phyloP scores from a whole-genome alignment of 2,797 vertebrate species.

The Fistularia tabacaria region DNA sequence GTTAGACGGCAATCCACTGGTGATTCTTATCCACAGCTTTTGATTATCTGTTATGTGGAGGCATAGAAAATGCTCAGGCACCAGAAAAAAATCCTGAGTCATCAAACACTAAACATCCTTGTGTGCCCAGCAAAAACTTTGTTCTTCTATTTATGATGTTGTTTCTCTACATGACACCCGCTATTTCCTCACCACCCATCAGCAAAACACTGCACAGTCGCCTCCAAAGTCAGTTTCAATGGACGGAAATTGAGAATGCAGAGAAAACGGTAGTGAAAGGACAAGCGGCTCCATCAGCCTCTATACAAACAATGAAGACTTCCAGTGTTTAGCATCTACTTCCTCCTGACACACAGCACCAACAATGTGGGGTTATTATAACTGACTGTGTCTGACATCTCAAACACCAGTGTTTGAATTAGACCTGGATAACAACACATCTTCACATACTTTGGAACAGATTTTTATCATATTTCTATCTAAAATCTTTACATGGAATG shows the following conservation, averaged over 20 bases:
- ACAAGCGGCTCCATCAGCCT: constrained; percentile 65
- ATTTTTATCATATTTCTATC: too few relatives aligned
- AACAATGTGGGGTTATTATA: constrained; percentile 49
- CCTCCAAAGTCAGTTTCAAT: constrained; percentile 59
- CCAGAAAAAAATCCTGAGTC: not conserved
- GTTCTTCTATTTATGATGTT: constrained; percentile 44
- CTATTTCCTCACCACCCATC: constrained; percentile 44
- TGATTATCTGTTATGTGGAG: constrained; percentile 47
- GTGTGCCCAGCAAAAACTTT: constrained; percentile 30
- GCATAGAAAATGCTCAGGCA: constrained; percentile 21
- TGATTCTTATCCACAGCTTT: constrained; percentile 15
- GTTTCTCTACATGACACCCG: constrained; percentile 41
- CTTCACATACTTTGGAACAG: too few relatives aligned
- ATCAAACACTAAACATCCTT: not conserved
- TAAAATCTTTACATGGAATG: too few relatives aligned
- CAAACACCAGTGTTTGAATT: not conserved
- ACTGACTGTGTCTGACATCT: not conserved
- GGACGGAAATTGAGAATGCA: constrained; percentile 69
- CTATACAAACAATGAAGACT: constrained; percentile 67
- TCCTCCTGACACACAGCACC: constrained; percentile 55
- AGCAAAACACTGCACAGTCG: constrained; percentile 69
- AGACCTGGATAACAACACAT: not conserved
- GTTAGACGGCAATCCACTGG: constrained; percentile 20
- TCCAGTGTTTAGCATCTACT: constrained; percentile 61
- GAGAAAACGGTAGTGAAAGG: constrained; percentile 67